These are phyloP conservation scores for Taxidea taxus DNA, from an alignment of 2,113 vertebrate species.

Conservation along the genomic window DNA sequence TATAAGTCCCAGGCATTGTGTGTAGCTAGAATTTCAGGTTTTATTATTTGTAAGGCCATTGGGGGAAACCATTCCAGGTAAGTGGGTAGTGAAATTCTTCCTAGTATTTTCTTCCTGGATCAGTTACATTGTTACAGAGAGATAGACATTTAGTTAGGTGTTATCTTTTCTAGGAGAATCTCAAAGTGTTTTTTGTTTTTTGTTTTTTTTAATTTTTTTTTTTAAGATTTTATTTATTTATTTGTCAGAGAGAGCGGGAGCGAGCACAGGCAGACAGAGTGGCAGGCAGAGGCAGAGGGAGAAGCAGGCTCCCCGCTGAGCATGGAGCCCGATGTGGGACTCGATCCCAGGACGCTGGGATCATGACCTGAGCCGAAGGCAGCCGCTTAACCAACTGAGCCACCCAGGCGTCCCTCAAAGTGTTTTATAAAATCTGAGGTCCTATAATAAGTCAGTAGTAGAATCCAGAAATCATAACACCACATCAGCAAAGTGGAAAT, in stretches of 20 bases:
- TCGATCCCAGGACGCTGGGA: no score
- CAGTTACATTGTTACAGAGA: neutral
- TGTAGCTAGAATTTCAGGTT: neutral
- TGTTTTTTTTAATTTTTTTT: no score
- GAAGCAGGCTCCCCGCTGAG: no score
- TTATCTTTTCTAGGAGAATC: neutral
- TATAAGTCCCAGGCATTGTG: neutral
- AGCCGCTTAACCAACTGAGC: no score
- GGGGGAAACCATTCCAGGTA: neutral
- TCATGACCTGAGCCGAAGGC: no score
- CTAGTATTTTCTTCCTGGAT: neutral
- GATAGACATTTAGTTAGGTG: neutral
- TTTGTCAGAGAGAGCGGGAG: no score
- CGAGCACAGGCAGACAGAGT: no score
- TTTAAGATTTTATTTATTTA: no score
- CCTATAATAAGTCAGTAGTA: neutral
- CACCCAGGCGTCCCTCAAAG: no score
- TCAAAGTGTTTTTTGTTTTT: neutral
- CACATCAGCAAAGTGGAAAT: neutral
- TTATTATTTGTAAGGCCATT: neutral
- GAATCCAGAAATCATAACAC: neutral
- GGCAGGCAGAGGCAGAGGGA: no score
- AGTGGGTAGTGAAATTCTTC: neutral
- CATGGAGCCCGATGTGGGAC: no score
- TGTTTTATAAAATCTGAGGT: neutral